Evolutionary conservation across 2,797 vertebrate species (phyloP), one percentile per base, ranked within the genome.

Genomic region (Acestrorhynchus altus): DNA sequence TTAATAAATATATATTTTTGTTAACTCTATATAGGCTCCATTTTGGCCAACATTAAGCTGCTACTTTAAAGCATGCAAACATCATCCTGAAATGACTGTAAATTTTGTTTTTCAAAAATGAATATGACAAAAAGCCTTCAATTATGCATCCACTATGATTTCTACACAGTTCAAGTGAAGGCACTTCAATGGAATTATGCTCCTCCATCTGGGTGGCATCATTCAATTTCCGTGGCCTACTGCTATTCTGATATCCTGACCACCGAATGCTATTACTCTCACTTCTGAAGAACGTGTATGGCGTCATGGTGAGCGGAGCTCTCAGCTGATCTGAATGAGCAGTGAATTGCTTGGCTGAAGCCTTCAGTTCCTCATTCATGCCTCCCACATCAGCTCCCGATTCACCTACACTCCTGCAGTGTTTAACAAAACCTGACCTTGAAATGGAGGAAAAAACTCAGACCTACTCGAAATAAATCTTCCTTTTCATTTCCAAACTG

Each of bases 361-460:
- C 18, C 9, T 35, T 57, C 18, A 18, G 52, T 51, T 51, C 8
- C 52, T 22, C 40, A 22, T 76, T 76, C 52, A 60, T 28, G 56
- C 28, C 42, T 26, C 8, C 18, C 18, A 68, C 26, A 24, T 16
- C 44, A 18, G 51, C 44, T 61, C 22, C 56, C 40, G 22, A 22
- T 35, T 40, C 47, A 52, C 75, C 31, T 70, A 42, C 46, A 20
- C 64, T 15, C 15, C 4, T 35, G 15, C 26, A 15, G 6, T 60
- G 31, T 35, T 31, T 60, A 13, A 31, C 15, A 60, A 1, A 56
- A 56, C 10, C 16, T 20, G 18, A 24, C 20, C 52, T 24, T 40
- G 9, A 64, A n/a, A 20, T 11, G 4, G 11, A 69, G 6, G 9
- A n/a, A n/a, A 69, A 52, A 39, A 22, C 4, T 4, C 10, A 2